Evolutionary conservation across 2,797 vertebrate genomes (phyloP).

Genomic region (Amazonetta brasiliensis): DNA sequence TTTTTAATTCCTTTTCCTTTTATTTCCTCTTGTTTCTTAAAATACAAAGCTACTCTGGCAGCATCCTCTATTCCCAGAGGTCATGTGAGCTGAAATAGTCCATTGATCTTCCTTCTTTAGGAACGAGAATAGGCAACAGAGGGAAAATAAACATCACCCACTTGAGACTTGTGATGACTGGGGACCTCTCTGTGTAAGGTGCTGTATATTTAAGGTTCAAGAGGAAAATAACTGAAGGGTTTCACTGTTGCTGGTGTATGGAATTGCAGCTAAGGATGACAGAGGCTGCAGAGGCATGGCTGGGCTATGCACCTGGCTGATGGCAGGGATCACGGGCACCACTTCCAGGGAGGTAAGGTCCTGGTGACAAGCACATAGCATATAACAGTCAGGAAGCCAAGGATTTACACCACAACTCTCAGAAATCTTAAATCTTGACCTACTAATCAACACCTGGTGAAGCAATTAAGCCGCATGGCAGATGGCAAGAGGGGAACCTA

Average conservation of each 20-base stretch:
- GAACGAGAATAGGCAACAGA: background rate
- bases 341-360: accelerated
- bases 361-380: accelerated
- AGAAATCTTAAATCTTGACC: background rate
- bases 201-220: background rate
- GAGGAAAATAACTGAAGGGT: background rate
- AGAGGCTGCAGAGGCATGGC: background rate
- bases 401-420: background rate
- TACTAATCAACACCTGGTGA: background rate
- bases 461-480: background rate
- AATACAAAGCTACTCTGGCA: constrained; percentile 6
- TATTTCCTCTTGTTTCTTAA: background rate
- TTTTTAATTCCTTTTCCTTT: background rate
- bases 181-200: background rate
- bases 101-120: constrained; percentile 64
- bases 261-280: background rate
- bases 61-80: constrained; percentile 45
- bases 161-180: background rate
- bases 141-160: constrained; percentile 22
- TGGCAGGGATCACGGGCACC: accelerated
- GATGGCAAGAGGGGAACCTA: background rate
- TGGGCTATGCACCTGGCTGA: accelerated
- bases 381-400: background rate
- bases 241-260: background rate
- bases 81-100: constrained; percentile 50